Percentiles rank a stretch among this genome's conserved stretches.
Conservation (phyloP, 1,140 invertebrate species). For the Psix sp. region DNA sequence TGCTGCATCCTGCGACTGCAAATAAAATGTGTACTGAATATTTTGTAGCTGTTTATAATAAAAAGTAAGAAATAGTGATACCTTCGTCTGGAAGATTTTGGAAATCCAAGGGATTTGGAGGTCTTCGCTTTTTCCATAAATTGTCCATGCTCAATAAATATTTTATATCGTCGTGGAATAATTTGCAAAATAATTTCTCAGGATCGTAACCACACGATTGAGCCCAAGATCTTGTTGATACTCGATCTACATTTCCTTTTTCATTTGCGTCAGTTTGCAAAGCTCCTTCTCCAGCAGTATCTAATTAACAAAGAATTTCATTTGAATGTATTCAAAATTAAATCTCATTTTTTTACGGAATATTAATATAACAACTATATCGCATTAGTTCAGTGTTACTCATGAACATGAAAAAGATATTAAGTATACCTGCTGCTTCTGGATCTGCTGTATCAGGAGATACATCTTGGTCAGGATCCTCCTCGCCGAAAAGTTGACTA, state of each 20-base stretch:
- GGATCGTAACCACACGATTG: constrained; percentile 89
- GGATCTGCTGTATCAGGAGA: constrained; percentile 97
- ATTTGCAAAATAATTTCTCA: constrained; percentile 89
- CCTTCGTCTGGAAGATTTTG: constrained; percentile 81
- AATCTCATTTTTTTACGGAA: too few species aligned
- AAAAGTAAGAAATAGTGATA: constrained; percentile 27
- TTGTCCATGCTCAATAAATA: constrained; percentile 97
- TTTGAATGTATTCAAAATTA: not conserved
- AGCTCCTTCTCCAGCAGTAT: constrained; percentile 43
- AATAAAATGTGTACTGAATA: too few species aligned
- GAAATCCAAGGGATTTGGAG: constrained; percentile 89
- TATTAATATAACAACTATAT: too few species aligned
- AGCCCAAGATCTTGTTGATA: constrained; percentile 47
- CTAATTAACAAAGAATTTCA: constrained; percentile 24
- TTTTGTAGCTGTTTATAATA: constrained; percentile 3
- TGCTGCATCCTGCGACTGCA: constrained; percentile 76
- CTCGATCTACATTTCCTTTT: constrained; percentile 47
- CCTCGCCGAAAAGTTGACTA: constrained; percentile 98
- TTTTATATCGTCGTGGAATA: constrained; percentile 97
- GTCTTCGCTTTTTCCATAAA: constrained; percentile 90
- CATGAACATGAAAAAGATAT: constrained; percentile 27
- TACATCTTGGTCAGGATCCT: constrained; percentile 97
- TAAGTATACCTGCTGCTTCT: constrained; percentile 81
- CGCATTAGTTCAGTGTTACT: too few species aligned
- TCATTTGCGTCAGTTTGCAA: constrained; percentile 38